A percentile compares a stretch with the other conserved stretches of the same genome.
Conservation (phyloP, 2,888 invertebrate species). For the Machimus atricapillus region DNA sequence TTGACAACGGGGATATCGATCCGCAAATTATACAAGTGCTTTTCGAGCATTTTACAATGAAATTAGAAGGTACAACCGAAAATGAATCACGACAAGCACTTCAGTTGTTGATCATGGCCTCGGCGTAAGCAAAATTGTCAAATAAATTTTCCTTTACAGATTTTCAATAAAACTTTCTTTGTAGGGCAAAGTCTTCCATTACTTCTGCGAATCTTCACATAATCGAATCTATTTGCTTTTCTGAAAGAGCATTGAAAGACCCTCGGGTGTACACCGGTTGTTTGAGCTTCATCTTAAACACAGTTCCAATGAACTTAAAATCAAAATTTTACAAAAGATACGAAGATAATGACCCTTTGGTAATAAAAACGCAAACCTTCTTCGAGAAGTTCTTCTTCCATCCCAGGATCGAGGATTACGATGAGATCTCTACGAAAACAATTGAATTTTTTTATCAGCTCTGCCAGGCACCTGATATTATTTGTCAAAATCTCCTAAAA, state of each 20-base stretch:
- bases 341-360: constrained; percentile 53
- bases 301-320: constrained; percentile 55
- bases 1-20: constrained; percentile 66
- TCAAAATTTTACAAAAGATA: constrained; percentile 59
- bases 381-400: constrained; percentile 64
- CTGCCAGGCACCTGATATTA: constrained; percentile 67
- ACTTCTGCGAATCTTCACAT: constrained; percentile 75
- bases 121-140: constrained; percentile 59
- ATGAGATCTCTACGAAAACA: constrained; percentile 64
- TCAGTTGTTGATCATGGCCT: constrained; percentile 79
- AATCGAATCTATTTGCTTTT: constrained; percentile 76
- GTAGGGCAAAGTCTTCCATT: constrained; percentile 68
- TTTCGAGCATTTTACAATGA: constrained; percentile 84
- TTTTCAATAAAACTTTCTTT: constrained; percentile 48
- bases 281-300: constrained; percentile 57
- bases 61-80: constrained; percentile 72
- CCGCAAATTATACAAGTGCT: constrained; percentile 71
- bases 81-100: constrained; percentile 78
- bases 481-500: constrained; percentile 64
- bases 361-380: constrained; percentile 58
- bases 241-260: constrained; percentile 58
- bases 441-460: constrained; percentile 67
- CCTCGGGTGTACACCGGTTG: constrained; percentile 58
- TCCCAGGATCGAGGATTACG: constrained; percentile 64
- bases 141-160: neutral